These are phyloP conservation scores for Aricia artaxerxes DNA, from an alignment of 2,888 invertebrate genomes.

Conservation along the genomic window DNA sequence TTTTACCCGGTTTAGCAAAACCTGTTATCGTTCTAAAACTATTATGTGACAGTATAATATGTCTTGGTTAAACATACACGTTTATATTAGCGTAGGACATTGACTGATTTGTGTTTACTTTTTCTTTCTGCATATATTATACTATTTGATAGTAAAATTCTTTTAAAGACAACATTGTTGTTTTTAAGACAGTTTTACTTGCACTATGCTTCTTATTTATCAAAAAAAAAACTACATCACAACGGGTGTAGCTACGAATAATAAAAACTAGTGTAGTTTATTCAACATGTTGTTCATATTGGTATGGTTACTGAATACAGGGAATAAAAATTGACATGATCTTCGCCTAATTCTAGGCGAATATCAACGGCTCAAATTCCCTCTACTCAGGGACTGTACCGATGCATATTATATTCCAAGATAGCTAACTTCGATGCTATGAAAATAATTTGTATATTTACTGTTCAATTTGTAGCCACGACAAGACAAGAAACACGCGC, in stretches of 20 bases:
- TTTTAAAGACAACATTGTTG: neutral
- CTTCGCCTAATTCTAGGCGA: neutral
- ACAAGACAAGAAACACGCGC: neutral
- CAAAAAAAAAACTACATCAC: too few relatives aligned
- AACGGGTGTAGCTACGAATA: neutral
- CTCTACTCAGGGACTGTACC: neutral
- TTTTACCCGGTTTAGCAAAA: neutral
- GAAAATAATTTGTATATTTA: neutral
- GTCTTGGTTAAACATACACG: neutral
- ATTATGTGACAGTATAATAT: neutral
- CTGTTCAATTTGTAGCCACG: neutral
- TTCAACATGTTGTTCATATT: neutral
- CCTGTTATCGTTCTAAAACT: neutral
- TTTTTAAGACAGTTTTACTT: constrained; percentile 7
- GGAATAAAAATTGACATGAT: neutral
- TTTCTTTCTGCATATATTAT: neutral
- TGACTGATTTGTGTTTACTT: constrained; percentile 3
- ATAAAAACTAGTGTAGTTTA: neutral
- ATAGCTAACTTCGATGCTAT: neutral
- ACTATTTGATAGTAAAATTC: neutral
- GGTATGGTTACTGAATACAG: neutral
- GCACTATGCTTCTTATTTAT: neutral
- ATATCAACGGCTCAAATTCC: neutral
- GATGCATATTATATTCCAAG: neutral
- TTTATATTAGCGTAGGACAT: neutral